Base-by-base conservation (phyloP, 2,888 invertebrate species). In the Hyppa rectilinea region DNA sequence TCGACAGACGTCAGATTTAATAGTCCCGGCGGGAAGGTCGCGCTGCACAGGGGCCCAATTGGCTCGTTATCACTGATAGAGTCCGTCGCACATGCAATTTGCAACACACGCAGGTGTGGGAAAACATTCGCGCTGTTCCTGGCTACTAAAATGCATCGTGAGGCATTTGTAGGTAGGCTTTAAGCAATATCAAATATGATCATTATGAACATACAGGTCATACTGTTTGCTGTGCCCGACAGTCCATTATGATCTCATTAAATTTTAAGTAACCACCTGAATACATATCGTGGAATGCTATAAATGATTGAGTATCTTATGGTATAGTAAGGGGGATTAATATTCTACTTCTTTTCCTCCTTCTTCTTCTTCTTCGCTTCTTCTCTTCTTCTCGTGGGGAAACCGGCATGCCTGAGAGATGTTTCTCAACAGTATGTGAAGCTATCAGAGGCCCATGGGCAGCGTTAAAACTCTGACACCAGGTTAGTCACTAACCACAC, bases 21-120 rank as follows among this genome's bases (percentile, higher is more conserved):
- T 79, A 62, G 47, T 45, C 40, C 34, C 53, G 53, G 34, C 67
- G 52, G 63, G 59, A 78, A 80, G 75, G 73, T 71, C 71, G 45
- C 5, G 38, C 71, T 49, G 23, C 62, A 71, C 40, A 50, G 52
- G 74, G 80, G 68, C 43, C 56, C 61, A 62, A 59, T 70, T 68
- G 31, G 38, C 62, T 71, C 47, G 63, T 61, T 77, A 45, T 43
- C 59, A 52, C 59, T 56, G 43, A 66, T 52, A 34, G 10, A 45
- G 34, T 47, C 40, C 63, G 60, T 43, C 59, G 10, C 26, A 40
- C 29, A 60, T 55, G 29, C 63, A 53, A 65, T 65, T 58, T 65
- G 58, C 62, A 52, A 45, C 52, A 53, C 53, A 29, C 53, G 29
- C 45, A 2, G 14, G 29, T 29, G n/a, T 56, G 26, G 14, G 12